phyloP scores from a whole-genome alignment of 2,797 vertebrate genomes.

The Platyrinchus mystaceus region DNA sequence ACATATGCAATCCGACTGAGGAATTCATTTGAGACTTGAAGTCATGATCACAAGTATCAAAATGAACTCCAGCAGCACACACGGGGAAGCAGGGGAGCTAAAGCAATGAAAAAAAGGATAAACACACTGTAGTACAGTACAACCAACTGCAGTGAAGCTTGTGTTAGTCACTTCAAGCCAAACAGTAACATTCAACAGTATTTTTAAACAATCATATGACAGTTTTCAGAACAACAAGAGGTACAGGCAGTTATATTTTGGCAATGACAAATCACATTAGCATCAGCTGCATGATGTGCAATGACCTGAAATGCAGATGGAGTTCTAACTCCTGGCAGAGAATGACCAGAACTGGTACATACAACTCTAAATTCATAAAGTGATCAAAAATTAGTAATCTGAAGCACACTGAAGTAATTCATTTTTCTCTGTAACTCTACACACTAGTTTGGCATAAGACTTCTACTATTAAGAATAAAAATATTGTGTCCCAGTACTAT shows the following conservation, averaged over 20 bases:
- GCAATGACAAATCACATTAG: conserved; percentile 36
- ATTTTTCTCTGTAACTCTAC: neutral
- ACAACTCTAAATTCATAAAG: neutral
- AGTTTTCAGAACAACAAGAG: conserved; percentile 21
- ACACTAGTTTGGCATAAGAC: neutral
- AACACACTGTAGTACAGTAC: neutral
- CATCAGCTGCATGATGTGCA: conserved; percentile 45
- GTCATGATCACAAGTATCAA: conserved; percentile 40
- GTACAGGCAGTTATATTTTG: conserved; percentile 35
- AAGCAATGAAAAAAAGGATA: neutral
- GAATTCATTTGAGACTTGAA: conserved; percentile 62
- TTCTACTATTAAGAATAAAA: neutral
- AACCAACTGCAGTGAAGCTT: neutral
- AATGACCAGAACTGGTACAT: neutral
- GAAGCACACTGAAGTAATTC: neutral
- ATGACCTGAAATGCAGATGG: conserved; percentile 36
- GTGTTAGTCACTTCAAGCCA: conserved; percentile 25
- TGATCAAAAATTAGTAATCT: neutral
- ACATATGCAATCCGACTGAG: conserved; percentile 1
- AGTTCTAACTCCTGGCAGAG: neutral
- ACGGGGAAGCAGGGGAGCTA: conserved; percentile 10
- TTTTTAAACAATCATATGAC: neutral
- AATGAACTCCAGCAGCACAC: conserved; percentile 46
- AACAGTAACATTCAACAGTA: conserved; percentile 2
- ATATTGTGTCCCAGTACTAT: neutral